Evolutionary conservation across 1,140 invertebrate genomes (phyloP).

Genomic region (Drosophila ohnishii): DNA sequence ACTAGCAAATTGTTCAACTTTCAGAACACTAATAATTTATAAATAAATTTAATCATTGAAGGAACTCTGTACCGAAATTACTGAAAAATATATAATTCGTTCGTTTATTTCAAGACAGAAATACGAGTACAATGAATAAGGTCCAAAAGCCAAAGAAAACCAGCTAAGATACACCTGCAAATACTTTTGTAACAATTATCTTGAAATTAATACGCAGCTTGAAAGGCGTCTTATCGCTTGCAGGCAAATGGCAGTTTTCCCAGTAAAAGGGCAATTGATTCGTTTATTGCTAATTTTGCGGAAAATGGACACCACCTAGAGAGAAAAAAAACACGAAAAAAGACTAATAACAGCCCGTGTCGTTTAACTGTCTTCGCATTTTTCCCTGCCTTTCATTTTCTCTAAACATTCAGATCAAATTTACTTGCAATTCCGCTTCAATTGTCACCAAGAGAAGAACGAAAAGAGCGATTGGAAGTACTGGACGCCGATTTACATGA

Average conservation of each 20-base stretch:
- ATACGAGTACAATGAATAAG: not conserved
- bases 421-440: not conserved
- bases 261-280: conserved; percentile 34
- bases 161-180: conserved; percentile 2
- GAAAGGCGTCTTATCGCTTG: conserved; percentile 6
- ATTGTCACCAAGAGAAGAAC: not conserved
- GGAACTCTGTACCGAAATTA: not conserved
- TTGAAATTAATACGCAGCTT: conserved; percentile 5
- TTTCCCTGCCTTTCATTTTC: not conserved
- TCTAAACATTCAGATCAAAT: not conserved
- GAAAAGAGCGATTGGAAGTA: not conserved
- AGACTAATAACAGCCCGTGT: conserved; percentile 3
- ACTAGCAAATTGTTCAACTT: not conserved
- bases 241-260: conserved; percentile 3
- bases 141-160: not conserved
- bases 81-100: not conserved
- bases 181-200: conserved; percentile 12
- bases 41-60: not conserved
- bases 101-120: not conserved
- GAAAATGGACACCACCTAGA: conserved; percentile 17
- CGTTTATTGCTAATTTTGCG: conserved; percentile 38
- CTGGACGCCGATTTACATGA: not conserved
- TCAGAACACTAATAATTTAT: not conserved
- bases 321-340: conserved; percentile 4
- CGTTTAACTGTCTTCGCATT: conserved; percentile 36